Evolutionary conservation across 1,140 invertebrate genomes (phyloP), one percentile per base, ranked within the genome.

Genomic region (Mizuhopecten yessoensis): DNA sequence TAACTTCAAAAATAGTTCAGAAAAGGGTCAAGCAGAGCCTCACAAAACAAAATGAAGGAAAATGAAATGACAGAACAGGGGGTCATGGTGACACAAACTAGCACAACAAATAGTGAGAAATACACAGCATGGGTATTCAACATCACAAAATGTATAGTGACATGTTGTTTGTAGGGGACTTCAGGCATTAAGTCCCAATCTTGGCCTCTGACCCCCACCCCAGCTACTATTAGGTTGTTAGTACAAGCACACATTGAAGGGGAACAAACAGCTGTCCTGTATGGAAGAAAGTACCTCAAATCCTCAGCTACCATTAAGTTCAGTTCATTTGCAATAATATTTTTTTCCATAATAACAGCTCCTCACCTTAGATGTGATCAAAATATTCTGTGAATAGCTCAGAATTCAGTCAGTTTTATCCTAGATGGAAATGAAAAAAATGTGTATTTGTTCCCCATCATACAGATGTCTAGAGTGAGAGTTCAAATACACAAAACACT

Each of bases 11-110:
- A n/a, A n/a, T 49, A 17, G 29, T 75, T 75, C 29, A 29, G 57
- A 75, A 75, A 75, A 29, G 17, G 57, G 57, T 75, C 57, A 75
- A 75, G 57, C 57, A 75, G 23, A 75, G 57, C 57, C 57, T 75
- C n/a, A 29, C 57, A 75, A 75, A 75, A 75, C 29, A 75, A 75
- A 75, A 75, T 29, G n/a, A n/a, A 75, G 57, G 57, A 75, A 29
- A 75, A 29, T 29, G n/a, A 75, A 75, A 75, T 5, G 29, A 75
- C 57, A 75, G 57, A 29, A 75, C 1, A 75, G 29, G 57, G 57
- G 17, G 23, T 75, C 57, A 45, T 17, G 17, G 42, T 17, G n/a
- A 75, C 57, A 75, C 11, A 29, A 75, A 75, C 57, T 75, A 75
- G 57, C 57, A 75, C 57, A 75, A 75, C 57, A 75, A 29, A 5